These are phyloP conservation scores for Andrena marginata DNA, from an alignment of 2,888 invertebrate genomes.

Conservation along the genomic window DNA sequence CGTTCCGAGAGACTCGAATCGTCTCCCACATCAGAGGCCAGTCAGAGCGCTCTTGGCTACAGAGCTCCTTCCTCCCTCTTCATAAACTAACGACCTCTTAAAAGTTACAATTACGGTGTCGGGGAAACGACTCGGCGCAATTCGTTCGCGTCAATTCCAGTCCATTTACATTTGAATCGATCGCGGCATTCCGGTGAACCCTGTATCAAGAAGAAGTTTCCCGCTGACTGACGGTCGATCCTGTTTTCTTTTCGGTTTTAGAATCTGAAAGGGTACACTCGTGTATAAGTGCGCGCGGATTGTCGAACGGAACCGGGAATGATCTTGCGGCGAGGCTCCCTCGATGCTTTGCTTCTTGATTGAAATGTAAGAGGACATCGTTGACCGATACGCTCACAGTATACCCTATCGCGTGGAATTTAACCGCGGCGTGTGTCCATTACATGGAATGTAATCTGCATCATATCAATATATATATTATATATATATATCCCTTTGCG, in stretches of 20 bases:
- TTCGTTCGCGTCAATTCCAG: slow-evolving; percentile 25
- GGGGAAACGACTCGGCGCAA: slow-evolving; percentile 40
- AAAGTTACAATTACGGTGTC: background rate
- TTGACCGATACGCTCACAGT: slow-evolving; percentile 39
- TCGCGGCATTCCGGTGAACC: slow-evolving; percentile 31
- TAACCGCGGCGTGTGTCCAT: slow-evolving; percentile 59
- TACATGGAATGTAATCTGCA: slow-evolving; percentile 69
- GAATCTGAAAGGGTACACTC: slow-evolving; percentile 8
- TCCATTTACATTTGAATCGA: slow-evolving; percentile 46
- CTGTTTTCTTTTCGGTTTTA: background rate
- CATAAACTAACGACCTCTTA: background rate
- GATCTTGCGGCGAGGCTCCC: slow-evolving; percentile 22
- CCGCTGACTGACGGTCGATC: background rate
- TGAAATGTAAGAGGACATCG: slow-evolving; percentile 42
- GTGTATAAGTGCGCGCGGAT: slow-evolving; percentile 25
- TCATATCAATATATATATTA: slow-evolving; percentile 63
- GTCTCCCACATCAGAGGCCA: background rate
- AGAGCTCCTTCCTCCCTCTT: background rate
- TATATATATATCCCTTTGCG: slow-evolving; percentile 77
- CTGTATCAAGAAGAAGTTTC: slow-evolving; percentile 45
- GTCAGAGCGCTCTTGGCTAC: background rate
- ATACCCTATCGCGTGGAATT: slow-evolving; percentile 48
- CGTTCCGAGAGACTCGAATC: slow-evolving; percentile 14
- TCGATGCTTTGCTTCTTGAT: slow-evolving; percentile 22
- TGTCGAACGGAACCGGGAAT: slow-evolving; percentile 49